Percentiles rank a stretch among this genome's conserved stretches.
phyloP scores from a whole-genome alignment of 2,888 invertebrate species.

The Pogonocherus hispidulus region DNA sequence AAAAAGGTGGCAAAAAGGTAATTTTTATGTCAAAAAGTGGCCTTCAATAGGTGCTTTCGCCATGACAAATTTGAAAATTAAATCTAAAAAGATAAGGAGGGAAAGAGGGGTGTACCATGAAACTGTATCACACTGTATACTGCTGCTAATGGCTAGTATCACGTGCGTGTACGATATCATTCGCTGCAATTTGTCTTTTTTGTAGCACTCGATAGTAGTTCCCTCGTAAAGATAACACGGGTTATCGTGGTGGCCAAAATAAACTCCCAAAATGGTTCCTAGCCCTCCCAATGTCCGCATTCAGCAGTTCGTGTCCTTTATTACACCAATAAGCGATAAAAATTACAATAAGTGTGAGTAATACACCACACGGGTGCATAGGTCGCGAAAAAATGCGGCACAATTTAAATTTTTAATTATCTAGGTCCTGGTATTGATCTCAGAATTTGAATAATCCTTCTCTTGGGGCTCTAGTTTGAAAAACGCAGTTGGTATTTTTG shows the following conservation, averaged over 20 bases:
- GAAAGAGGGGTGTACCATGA: too few species aligned
- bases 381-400: constrained; percentile 3
- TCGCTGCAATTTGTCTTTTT: not conserved
- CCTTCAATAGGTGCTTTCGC: too few species aligned
- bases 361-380: constrained; percentile 6
- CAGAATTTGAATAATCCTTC: constrained; percentile 46
- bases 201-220: not conserved
- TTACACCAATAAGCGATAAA: not conserved
- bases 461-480: too few species aligned
- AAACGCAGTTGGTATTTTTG: constrained; percentile 62
- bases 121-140: too few species aligned
- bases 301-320: not conserved
- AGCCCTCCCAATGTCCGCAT: not conserved
- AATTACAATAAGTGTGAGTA: not conserved
- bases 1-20: too few species aligned
- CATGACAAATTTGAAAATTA: too few species aligned
- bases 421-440: constrained; percentile 33
- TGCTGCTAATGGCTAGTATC: too few species aligned
- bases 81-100: too few species aligned
- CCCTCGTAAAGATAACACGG: not conserved
- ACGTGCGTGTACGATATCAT: too few species aligned
- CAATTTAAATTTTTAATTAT: constrained; percentile 25
- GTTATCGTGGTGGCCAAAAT: not conserved
- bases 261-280: not conserved
- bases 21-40: too few species aligned